These are phyloP conservation scores for Eupithecia inturbata DNA, from an alignment of 2,888 invertebrate species.

Conservation along the genomic window DNA sequence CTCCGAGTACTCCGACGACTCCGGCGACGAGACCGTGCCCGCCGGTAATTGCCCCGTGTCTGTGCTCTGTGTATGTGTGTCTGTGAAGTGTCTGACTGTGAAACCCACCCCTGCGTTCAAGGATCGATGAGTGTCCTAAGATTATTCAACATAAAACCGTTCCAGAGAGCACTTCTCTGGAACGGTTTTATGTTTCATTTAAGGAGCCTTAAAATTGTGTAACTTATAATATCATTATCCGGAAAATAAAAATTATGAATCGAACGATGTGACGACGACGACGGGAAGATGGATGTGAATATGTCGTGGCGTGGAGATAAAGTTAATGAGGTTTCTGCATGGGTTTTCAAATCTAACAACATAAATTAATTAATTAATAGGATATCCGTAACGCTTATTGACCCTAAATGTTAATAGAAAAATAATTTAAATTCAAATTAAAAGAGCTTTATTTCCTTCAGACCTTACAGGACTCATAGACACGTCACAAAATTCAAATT, in stretches of 20 bases:
- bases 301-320: neutral
- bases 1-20: slow-evolving; percentile 58
- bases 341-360: neutral
- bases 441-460: too few species aligned
- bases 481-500: too few species aligned
- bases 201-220: too few species aligned
- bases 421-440: too few species aligned
- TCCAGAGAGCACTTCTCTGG: neutral
- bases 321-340: neutral
- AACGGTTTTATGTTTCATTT: neutral
- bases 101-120: neutral
- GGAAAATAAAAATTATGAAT: neutral
- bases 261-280: neutral
- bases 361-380: neutral
- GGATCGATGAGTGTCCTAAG: neutral
- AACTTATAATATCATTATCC: too few species aligned
- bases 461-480: too few species aligned
- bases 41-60: slow-evolving; percentile 65
- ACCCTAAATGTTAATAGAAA: neutral
- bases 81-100: neutral
- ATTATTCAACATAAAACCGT: neutral
- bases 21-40: slow-evolving; percentile 79
- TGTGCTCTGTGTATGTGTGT: slow-evolving; percentile 1
- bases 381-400: neutral
- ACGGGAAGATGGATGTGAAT: neutral